Base-by-base conservation (phyloP, 2,113 vertebrate genomes). In the Condylura cristata region DNA sequence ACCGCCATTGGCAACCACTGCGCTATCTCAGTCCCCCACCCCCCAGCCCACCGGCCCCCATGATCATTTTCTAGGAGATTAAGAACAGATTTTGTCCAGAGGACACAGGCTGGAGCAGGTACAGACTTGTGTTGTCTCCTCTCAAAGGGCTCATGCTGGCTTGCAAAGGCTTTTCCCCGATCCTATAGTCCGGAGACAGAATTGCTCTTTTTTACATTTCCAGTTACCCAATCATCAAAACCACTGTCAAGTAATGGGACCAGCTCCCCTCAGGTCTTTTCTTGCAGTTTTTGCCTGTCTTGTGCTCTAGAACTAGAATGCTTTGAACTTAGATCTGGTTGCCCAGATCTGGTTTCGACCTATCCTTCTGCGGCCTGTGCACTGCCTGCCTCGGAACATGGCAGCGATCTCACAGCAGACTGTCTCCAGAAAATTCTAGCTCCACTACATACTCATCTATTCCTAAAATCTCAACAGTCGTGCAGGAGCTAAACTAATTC, bases 1-100 rank as follows among this genome's bases (percentile, higher is more conserved):
- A 86, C 60, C 60, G 78, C 89, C 83, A 63, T 60, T 91, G 91
- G 91, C 93, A 94, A 88, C 56, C 89, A 48, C 58, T 41, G 86
- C 71, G n/a, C 75, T 61, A 34, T 66, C 65, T 86, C 41, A 6
- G 51, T 7, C 8, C 22, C 41, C 28, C 22, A 2, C 24, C 20
- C 12, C 51, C 37, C 30, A 46, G 14, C 2, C 41, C 24, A 6
- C 17, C 12, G 3, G 0, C 34, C 72, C 46, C 10, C 71, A 18
- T 84, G 60, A 65, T 82, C 74, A 65, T 88, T 92, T 90, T 86
- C 61, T 39, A 2, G 2, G 56, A 63, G 60, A 44, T 22, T 66
- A 70, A 90, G 92, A 74, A 11, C 82, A 90, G 91, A 65, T 81
- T 86, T 72, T 58, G 74, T 86, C 63, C 58, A 7, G n/a, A 44